Percentiles rank a stretch among this genome's conserved stretches.
These are phyloP conservation scores for Leptoteleia sp. DNA, from an alignment of 1,140 invertebrate genomes.

Conservation along the genomic window DNA sequence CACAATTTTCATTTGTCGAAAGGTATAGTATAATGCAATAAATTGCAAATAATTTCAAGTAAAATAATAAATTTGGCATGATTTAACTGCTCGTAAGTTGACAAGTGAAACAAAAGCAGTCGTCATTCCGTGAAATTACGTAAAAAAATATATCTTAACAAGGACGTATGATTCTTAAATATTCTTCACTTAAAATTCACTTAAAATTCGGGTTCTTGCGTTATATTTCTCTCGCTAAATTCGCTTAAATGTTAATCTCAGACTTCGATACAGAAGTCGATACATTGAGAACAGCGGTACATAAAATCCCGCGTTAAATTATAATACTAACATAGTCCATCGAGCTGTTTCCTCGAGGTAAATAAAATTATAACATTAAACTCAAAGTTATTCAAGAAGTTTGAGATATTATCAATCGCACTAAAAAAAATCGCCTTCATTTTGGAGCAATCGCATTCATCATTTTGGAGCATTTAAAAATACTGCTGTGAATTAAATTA, in stretches of 20 bases:
- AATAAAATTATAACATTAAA: constrained; percentile 55
- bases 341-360: constrained; percentile 10
- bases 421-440: no score
- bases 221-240: constrained; percentile 2
- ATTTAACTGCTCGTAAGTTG: background rate
- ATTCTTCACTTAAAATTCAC: no score
- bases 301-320: constrained; percentile 24
- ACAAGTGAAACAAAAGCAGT: constrained; percentile 1
- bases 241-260: constrained; percentile 16
- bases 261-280: constrained; percentile 19
- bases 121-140: constrained; percentile 6
- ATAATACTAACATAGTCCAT: constrained; percentile 43
- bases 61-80: no score
- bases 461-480: no score
- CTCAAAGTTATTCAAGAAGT: constrained; percentile 26
- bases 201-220: background rate
- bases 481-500: no score
- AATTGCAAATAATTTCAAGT: no score
- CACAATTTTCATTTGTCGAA: no score
- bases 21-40: no score
- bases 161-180: constrained; percentile 21
- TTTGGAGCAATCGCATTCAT: no score
- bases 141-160: constrained; percentile 44
- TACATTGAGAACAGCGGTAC: constrained; percentile 11
- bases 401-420: constrained; percentile 5